Evolutionary conservation across 2,797 vertebrate genomes (phyloP), one percentile per base, ranked within the genome.

Genomic region (Champsocephalus gunnari): DNA sequence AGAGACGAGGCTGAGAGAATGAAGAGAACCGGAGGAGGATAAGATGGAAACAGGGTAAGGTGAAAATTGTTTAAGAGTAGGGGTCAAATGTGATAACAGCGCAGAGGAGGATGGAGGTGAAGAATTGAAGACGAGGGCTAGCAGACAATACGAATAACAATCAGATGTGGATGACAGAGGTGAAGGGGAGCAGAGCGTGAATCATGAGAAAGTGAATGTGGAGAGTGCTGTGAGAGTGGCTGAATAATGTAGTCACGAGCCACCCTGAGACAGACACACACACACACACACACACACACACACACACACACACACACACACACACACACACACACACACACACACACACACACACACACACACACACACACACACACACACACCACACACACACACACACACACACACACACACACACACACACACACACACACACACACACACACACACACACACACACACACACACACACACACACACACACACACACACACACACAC

Each of bases 201-300:
- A 69, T 74, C 65, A 67, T 81, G 64, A 68, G 71, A 28, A 78
- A 72, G 62, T 70, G 66, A 82, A 69, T 48, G 71, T 58, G 71
- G 72, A 64, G 63, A 65, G 38, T 62, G 55, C 58, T 3, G 63
- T 3, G 63, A 73, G 75, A 34, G 61, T 3, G 41, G 59, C 49
- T 88, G 60, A 88, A 89, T 88, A 71, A 87, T 84, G 83, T 50
- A 85, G 62, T 60, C 75, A 48, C 9, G 2, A 70, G 74, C 19
- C 73, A 54, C 66, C 72, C 56, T 34, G 59, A 75, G 55, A 70
- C n/a, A 32, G 44, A 60, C 34, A 51, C 49, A 58, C 49, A 58
- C 48, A 60, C 55, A 12, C 43, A 47, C 68, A 43, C 64, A 21
- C 67, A 32, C 28, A 28, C 47, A 43, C 28, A 49, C 24, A 49